These are phyloP conservation scores for Amiota communis DNA, from an alignment of 2,888 invertebrate species.

Conservation along the genomic window DNA sequence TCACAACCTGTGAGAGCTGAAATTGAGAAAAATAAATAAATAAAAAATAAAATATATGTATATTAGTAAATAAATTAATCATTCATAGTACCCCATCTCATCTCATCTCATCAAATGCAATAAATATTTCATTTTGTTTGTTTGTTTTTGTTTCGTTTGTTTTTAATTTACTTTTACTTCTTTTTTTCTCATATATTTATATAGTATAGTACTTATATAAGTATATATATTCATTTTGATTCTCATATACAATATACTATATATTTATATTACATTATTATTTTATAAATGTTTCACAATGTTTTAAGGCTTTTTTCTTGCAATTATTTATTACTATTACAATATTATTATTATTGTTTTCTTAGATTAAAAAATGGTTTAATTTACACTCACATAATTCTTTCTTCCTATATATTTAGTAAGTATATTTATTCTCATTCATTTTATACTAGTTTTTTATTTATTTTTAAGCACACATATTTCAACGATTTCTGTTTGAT, in stretches of 20 bases:
- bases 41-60: neutral
- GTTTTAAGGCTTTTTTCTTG: constrained; percentile 54
- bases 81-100: no score
- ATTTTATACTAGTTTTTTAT: neutral
- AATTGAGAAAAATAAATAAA: constrained; percentile 1
- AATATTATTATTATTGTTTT: neutral
- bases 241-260: constrained; percentile 35
- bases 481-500: no score
- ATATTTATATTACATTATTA: constrained; percentile 45
- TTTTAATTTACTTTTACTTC: constrained; percentile 49
- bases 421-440: constrained; percentile 1
- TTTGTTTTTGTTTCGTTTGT: constrained; percentile 51
- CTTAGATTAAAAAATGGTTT: no score
- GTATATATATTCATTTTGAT: constrained; percentile 25
- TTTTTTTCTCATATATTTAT: constrained; percentile 27
- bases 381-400: no score
- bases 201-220: constrained; percentile 20
- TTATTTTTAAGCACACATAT: constrained; percentile 48
- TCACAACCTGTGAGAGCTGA: neutral
- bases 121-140: constrained; percentile 37
- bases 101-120: neutral
- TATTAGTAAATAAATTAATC: neutral
- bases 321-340: constrained; percentile 14
- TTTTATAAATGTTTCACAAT: constrained; percentile 61
- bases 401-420: no score